Evolutionary conservation across 2,113 vertebrate genomes (phyloP).

Genomic region (Petroica traversi): DNA sequence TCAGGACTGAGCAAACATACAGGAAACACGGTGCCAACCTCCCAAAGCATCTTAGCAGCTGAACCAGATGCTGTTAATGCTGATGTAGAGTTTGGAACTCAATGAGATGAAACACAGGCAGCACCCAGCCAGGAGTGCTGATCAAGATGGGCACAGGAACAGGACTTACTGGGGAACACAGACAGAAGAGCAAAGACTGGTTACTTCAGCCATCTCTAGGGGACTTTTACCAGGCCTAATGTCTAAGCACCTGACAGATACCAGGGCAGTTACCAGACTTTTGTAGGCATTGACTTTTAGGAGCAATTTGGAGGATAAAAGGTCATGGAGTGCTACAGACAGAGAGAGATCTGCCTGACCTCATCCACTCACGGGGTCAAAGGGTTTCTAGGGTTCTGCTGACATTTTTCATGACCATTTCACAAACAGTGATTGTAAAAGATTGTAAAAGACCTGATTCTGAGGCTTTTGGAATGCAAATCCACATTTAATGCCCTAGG

Average conservation of each 20-base stretch:
- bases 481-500: background rate
- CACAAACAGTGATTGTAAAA: background rate
- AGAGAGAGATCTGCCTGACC: background rate
- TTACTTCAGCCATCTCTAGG: background rate
- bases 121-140: background rate
- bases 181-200: background rate
- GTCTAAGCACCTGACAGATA: background rate
- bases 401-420: background rate
- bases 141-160: conserved; percentile 34
- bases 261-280: background rate
- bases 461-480: background rate
- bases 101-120: background rate
- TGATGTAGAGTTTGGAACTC: background rate
- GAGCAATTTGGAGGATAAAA: background rate
- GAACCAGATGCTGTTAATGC: background rate
- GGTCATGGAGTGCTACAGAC: background rate
- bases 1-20: background rate
- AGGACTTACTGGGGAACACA: background rate
- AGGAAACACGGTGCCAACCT: background rate
- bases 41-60: background rate
- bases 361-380: background rate
- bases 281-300: background rate
- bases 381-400: background rate
- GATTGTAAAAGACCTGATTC: background rate
- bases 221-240: background rate